A percentile compares a stretch with the other conserved stretches of the same genome.
These are phyloP conservation scores for Oreochromis niloticus DNA, from an alignment of 2,113 vertebrate genomes.

Conservation along the genomic window DNA sequence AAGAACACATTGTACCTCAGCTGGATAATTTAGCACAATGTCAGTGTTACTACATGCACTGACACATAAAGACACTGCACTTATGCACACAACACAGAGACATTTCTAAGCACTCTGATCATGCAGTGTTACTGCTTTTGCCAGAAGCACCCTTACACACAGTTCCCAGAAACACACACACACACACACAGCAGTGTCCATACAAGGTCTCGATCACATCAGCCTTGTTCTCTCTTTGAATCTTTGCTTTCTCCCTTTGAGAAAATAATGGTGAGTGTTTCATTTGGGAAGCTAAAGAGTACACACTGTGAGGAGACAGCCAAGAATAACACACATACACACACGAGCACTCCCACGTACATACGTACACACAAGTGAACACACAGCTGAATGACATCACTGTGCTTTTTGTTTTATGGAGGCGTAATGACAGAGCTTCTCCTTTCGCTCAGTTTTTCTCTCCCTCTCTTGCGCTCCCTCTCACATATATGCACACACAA, in stretches of 20 bases:
- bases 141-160: neutral
- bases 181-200: neutral
- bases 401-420: constrained; percentile 62
- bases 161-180: neutral
- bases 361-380: neutral
- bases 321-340: constrained; percentile 44
- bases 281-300: constrained; percentile 25
- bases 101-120: neutral
- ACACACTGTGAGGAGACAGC: constrained; percentile 28
- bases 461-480: neutral
- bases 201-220: constrained; percentile 29
- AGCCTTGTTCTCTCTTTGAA: constrained; percentile 27
- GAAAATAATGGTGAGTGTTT: constrained; percentile 48
- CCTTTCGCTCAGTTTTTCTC: neutral
- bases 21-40: neutral
- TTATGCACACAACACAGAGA: neutral
- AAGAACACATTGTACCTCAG: neutral
- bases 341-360: constrained; percentile 14
- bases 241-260: constrained; percentile 16
- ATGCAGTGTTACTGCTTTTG: neutral
- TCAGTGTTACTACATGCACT: neutral
- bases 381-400: constrained; percentile 62
- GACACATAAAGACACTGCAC: neutral
- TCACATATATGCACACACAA: neutral
- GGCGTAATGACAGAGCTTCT: constrained; percentile 66